Base-by-base conservation (phyloP, 2,113 vertebrate genomes). In the Corythornis vintsioides region DNA sequence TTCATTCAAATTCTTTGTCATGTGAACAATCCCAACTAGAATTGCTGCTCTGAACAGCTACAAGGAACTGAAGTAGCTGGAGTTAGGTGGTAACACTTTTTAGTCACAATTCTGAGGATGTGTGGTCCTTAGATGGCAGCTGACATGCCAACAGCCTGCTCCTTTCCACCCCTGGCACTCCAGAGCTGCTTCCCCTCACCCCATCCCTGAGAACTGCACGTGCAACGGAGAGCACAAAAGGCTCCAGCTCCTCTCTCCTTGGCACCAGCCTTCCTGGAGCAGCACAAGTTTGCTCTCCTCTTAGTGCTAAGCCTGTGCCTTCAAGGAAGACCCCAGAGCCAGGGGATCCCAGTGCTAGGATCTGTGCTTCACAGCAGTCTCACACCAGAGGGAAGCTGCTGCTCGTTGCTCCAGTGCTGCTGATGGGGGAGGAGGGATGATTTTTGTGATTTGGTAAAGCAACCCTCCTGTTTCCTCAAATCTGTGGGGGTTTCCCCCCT, bases 401-500 rank as follows among this genome's bases (percentile, higher is more conserved):
- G 24, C 40, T 20, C 17, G 25, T 35, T 86, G 22, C 29, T 77
- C 56, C 52, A n/a, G 29, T 48, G 81, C n/a, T 56, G 45, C 50
- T 43, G 33, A 55, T 47, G 35, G 79, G 40, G 35, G 40, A 65
- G 15, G 22, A 3, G 70, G 42, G 35, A 19, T 77, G 74, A 33
- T 52, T 48, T 33, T 83, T 28, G 55, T 13, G 16, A 40, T 83
- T 63, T 42, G 43, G n/a, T 57, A 79, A 33, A 80, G 31, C n/a
- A 57, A 63, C 22, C 1, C 7, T 60, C 72, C 52, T 1, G 0
- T 83, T 86, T 76, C 33, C 57, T 31, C 33, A 67, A 26, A 50
- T 11, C 67, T 17, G 10, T 0, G 5, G 11, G 0, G 3, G 15
- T 33, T 14, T 21, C 59, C 20, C 3, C 16, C 6, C 6, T 6